Evolutionary conservation across 2,797 vertebrate species (phyloP).

Genomic region (Pelobates cultripes): DNA sequence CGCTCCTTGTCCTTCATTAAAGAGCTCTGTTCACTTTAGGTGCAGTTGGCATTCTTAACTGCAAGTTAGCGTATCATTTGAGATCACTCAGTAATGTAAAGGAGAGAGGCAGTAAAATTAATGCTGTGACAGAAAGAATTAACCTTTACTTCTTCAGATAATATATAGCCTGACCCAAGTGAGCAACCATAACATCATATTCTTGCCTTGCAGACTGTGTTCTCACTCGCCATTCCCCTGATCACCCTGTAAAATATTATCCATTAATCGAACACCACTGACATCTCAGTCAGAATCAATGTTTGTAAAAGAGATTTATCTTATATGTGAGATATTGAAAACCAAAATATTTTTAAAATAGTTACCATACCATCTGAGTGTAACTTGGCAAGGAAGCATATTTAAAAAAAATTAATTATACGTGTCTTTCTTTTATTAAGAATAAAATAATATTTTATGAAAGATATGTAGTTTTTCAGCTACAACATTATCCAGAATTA

Average conservation of each 20-base stretch:
- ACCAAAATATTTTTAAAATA: slow-evolving; percentile 27
- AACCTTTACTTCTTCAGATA: slow-evolving; percentile 4
- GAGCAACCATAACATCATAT: slow-evolving; percentile 15
- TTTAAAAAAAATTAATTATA: background rate
- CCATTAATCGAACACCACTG: slow-evolving; percentile 8
- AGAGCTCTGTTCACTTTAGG: background rate
- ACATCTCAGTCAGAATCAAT: slow-evolving; percentile 19
- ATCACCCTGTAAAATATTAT: slow-evolving; percentile 18
- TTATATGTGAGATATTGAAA: slow-evolving; percentile 16
- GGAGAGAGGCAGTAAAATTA: slow-evolving; percentile 3
- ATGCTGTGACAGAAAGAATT: slow-evolving; percentile 11
- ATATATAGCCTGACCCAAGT: slow-evolving; percentile 5
- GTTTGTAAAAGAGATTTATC: slow-evolving; percentile 29
- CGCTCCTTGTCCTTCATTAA: background rate
- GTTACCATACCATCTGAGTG: slow-evolving; percentile 20
- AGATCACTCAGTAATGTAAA: slow-evolving; percentile 4
- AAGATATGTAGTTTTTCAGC: background rate
- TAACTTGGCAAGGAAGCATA: slow-evolving; percentile 11
- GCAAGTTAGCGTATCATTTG: slow-evolving; percentile 2
- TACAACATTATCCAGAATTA: background rate
- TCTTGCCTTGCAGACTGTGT: background rate
- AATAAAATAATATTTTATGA: background rate
- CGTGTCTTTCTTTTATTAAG: background rate
- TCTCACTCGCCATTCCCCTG: slow-evolving; percentile 3
- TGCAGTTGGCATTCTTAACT: background rate